Conservation (phyloP, 1,140 invertebrate species). For the Venturia canescens region DNA sequence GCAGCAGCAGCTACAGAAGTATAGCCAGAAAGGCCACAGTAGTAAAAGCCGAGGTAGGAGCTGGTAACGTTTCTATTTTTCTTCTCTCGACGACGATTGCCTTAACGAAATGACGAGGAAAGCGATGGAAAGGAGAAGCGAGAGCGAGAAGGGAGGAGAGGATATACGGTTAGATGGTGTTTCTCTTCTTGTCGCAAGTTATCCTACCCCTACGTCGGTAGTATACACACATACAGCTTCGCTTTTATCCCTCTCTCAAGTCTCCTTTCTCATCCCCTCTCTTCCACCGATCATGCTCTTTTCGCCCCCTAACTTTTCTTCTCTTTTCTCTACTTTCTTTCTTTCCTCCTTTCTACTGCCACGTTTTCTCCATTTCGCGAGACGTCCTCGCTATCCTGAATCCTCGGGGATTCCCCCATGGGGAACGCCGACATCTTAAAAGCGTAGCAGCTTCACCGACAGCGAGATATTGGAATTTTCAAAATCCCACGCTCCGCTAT, state of each 20-base stretch:
- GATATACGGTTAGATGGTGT: slow-evolving; percentile 37
- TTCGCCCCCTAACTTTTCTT: not conserved
- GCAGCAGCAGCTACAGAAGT: slow-evolving; percentile 2
- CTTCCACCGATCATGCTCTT: not conserved
- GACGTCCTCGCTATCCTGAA: slow-evolving; percentile 7
- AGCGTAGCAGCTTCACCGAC: not conserved
- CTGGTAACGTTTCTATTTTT: slow-evolving; percentile 43
- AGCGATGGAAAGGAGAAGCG: not conserved
- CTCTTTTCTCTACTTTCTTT: not conserved
- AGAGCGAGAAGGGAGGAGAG: not conserved
- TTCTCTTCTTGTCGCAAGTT: slow-evolving; percentile 4
- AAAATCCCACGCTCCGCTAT: slow-evolving; percentile 47
- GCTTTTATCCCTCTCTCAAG: not conserved
- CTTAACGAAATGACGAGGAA: slow-evolving; percentile 58
- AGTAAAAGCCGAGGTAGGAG: slow-evolving; percentile 18
- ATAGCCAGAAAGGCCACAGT: not conserved
- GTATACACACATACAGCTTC: not conserved
- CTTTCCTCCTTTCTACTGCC: not conserved
- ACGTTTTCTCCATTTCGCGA: slow-evolving; percentile 16
- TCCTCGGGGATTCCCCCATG: slow-evolving; percentile 37
- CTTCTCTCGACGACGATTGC: slow-evolving; percentile 52
- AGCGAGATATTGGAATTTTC: slow-evolving; percentile 61
- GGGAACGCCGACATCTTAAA: not conserved
- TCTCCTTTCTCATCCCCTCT: not conserved
- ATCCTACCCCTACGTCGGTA: not conserved